Conservation (phyloP, 2,797 vertebrate genomes). For the Arnoldichthys spilopterus region DNA sequence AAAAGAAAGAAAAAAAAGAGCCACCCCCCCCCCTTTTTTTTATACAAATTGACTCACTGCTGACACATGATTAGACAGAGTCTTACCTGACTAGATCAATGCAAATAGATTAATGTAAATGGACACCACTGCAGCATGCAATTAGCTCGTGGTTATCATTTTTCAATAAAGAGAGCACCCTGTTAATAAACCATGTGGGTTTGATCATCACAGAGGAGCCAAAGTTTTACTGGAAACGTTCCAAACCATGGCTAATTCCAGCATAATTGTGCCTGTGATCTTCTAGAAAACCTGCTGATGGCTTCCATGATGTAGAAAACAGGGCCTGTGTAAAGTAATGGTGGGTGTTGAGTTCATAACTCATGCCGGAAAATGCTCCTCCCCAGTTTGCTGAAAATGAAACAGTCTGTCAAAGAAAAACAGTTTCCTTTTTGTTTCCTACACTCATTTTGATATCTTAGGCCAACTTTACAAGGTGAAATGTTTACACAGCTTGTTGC, state of each 20-base stretch:
- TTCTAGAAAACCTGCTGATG: slow-evolving; percentile 43
- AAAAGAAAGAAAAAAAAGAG: too few relatives aligned
- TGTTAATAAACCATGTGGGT: slow-evolving; percentile 10
- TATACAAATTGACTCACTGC: too few relatives aligned
- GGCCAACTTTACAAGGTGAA: background rate
- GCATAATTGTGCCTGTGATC: slow-evolving; percentile 45
- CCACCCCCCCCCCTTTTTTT: too few relatives aligned
- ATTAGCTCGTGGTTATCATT: slow-evolving; percentile 40
- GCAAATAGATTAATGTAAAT: background rate
- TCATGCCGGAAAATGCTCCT: slow-evolving; percentile 45
- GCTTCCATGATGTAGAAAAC: slow-evolving; percentile 58
- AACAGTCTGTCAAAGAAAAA: slow-evolving; percentile 32
- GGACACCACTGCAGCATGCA: slow-evolving; percentile 25
- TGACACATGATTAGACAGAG: background rate
- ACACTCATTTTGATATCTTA: background rate
- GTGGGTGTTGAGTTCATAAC: slow-evolving; percentile 59
- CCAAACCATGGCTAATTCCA: slow-evolving; percentile 44
- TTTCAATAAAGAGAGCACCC: slow-evolving; percentile 37
- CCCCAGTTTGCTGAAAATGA: slow-evolving; percentile 28
- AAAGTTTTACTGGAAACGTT: slow-evolving; percentile 41
- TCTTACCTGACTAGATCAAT: background rate
- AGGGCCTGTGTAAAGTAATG: slow-evolving; percentile 51
- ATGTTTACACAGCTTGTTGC: background rate
- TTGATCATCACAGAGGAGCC: slow-evolving; percentile 20
- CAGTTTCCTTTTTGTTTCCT: slow-evolving; percentile 33